A percentile compares a stretch with the other conserved stretches of the same genome.
phyloP scores from a whole-genome alignment of 2,113 vertebrate genomes.

The Tapirus terrestris region DNA sequence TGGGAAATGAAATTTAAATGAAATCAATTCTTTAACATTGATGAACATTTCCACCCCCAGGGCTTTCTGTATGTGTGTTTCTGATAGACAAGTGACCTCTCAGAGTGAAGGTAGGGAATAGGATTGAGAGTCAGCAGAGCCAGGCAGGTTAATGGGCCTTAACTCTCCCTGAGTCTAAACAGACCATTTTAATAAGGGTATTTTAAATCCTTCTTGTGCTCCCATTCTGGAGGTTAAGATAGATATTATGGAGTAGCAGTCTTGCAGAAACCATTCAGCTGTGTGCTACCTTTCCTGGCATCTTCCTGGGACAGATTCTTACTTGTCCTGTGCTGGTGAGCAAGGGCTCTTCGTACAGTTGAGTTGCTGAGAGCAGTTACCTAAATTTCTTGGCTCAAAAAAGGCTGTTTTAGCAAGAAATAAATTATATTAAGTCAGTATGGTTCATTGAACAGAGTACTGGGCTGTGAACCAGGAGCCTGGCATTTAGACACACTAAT shows the following conservation, averaged over 20 bases:
- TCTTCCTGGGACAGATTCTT: neutral
- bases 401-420: constrained; percentile 5
- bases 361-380: constrained; percentile 13
- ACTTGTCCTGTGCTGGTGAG: neutral
- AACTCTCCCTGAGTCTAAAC: neutral
- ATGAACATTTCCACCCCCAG: neutral
- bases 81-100: neutral
- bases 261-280: neutral
- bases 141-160: neutral
- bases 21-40: neutral
- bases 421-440: neutral
- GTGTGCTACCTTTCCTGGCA: neutral
- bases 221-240: neutral
- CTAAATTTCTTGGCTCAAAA: constrained; percentile 37
- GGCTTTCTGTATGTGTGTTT: neutral
- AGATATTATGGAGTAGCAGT: neutral
- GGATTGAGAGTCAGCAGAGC: neutral
- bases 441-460: neutral
- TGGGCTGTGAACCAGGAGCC: neutral
- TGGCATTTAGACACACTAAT: neutral
- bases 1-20: neutral
- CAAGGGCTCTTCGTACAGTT: neutral
- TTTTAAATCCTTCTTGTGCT: neutral
- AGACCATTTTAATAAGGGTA: neutral
- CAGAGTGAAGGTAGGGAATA: neutral